Percentiles rank a stretch among this genome's conserved stretches.
These are phyloP conservation scores for Zygaena filipendulae DNA, from an alignment of 2,888 invertebrate genomes.

Conservation along the genomic window DNA sequence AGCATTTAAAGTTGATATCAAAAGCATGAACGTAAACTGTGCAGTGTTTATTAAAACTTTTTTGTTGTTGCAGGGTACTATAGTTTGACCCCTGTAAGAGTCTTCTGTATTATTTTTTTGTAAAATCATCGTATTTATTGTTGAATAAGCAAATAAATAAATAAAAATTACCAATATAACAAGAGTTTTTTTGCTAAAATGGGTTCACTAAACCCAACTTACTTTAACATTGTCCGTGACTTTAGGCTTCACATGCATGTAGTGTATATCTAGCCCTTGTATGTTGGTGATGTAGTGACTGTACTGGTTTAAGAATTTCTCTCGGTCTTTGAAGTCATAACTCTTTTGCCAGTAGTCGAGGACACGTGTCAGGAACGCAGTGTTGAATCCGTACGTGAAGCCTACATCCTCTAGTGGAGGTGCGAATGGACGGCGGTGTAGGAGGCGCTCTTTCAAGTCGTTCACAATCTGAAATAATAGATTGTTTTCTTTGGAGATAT, in stretches of 20 bases:
- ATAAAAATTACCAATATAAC: no score
- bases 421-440: slow-evolving; percentile 45
- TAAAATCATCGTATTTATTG: no score
- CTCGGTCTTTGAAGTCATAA: slow-evolving; percentile 74
- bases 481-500: slow-evolving; percentile 1
- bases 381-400: slow-evolving; percentile 87
- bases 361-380: slow-evolving; percentile 72
- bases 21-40: no score
- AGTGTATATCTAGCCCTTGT: slow-evolving; percentile 80
- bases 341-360: slow-evolving; percentile 82
- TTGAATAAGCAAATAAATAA: no score
- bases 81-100: no score
- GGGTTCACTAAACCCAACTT: no score
- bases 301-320: slow-evolving; percentile 76
- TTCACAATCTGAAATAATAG: slow-evolving; percentile 50
- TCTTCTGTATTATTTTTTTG: no score
- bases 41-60: no score
- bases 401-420: slow-evolving; percentile 73
- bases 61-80: no score
- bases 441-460: slow-evolving; percentile 66
- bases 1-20: no score
- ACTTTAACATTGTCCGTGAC: slow-evolving; percentile 29
- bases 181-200: no score
- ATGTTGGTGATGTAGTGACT: slow-evolving; percentile 81
- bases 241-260: slow-evolving; percentile 73